Evolutionary conservation across 92 coral and sea anemone genomes (phyloP), one percentile per base, ranked within the genome.

Genomic region (Phenganax marumi): DNA sequence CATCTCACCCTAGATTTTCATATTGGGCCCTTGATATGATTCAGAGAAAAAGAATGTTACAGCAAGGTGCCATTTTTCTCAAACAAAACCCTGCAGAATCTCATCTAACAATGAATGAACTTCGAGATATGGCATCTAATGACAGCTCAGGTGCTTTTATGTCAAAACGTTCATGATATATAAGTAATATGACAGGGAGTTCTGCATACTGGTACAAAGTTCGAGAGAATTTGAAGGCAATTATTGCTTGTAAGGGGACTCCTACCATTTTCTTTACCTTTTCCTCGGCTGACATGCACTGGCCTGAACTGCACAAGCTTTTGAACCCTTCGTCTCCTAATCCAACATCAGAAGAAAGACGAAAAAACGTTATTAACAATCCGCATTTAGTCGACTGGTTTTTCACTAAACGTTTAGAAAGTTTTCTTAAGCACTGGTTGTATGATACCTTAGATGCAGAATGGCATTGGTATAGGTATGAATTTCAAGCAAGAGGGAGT

Each of bases 331-430:
- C 69, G 24, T 26, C 56, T 65, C 69, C 26, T 18, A 65, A 85
- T 79, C 48, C 22, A 49, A 50, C 49, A 50, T 25, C 62, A 51
- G 58, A 80, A 13, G 72, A 21, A 21, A 62, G 76, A 26, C 70
- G 77, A 51, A 60, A 76, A 64, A 76, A 76, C 23, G 81, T 55
- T n/a, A 76, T 76, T 16, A 50, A 76, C 66, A 76, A 76, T 50
- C 81, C 80, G 21, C 80, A 75, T 75, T 75, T 75, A 75, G 80
- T 73, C 18, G 84, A 87, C 39, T 87, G 87, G 81, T 84, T 87
- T 84, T 87, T 87, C 52, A 77, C 85, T 64, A 76, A 76, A 53
- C 81, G 68, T 76, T 76, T 56, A 55, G 81, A 76, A 76, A 55
- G 68, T 43, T 76, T 76, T 50, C 50, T 76, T 24, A 76, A 76